Evolutionary conservation across 2,888 invertebrate genomes (phyloP).

Genomic region (Luperina nickerlii): DNA sequence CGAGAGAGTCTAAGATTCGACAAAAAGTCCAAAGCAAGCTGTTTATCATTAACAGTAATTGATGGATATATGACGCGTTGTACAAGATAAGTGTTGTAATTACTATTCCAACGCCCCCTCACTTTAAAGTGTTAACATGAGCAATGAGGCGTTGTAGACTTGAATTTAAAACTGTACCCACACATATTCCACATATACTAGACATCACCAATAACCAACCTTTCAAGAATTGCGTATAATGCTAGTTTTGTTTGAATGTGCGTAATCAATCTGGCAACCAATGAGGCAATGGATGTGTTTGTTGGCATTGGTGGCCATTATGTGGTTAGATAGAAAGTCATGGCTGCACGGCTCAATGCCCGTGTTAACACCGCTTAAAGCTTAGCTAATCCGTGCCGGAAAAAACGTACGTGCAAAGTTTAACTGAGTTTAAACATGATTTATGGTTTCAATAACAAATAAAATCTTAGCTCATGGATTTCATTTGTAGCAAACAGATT

Average conservation of each 20-base stretch:
- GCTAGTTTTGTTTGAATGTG: constrained; percentile 10
- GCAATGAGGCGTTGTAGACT: constrained; percentile 43
- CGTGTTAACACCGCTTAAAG: constrained; percentile 49
- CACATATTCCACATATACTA: constrained; percentile 13
- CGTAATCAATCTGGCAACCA: constrained; percentile 18
- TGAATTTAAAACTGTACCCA: constrained; percentile 32
- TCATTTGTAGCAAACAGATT: constrained; percentile 12
- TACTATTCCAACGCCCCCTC: constrained; percentile 44
- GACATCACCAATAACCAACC: constrained; percentile 21
- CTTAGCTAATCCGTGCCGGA: constrained; percentile 46
- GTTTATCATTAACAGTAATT: neutral
- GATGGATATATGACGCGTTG: constrained; percentile 1
- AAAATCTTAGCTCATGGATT: constrained; percentile 14
- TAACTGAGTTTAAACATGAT: constrained; percentile 31
- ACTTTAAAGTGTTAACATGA: constrained; percentile 48
- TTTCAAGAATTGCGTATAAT: constrained; percentile 12
- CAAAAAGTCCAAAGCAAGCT: neutral
- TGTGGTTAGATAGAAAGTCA: constrained; percentile 52
- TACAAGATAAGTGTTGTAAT: constrained; percentile 33
- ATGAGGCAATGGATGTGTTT: constrained; percentile 32
- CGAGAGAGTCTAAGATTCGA: neutral
- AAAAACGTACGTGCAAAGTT: constrained; percentile 43
- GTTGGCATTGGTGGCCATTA: constrained; percentile 26
- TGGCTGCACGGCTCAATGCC: constrained; percentile 40
- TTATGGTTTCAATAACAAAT: constrained; percentile 34